These are phyloP conservation scores for Jaculus jaculus DNA, from an alignment of 2,113 vertebrate genomes.

Conservation along the genomic window DNA sequence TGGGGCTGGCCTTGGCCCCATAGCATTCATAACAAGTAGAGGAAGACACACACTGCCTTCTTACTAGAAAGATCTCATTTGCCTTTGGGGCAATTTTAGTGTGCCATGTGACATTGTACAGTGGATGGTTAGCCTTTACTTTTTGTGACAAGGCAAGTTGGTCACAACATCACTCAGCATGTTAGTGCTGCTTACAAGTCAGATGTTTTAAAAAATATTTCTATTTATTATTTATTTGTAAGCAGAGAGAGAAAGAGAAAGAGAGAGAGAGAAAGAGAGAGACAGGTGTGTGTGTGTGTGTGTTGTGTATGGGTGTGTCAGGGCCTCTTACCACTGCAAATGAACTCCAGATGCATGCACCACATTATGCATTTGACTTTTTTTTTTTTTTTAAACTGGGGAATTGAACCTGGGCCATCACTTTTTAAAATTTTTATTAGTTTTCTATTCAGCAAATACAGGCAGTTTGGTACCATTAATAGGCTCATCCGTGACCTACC, in stretches of 20 bases:
- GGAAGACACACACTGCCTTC: not conserved
- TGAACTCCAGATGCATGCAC: no score
- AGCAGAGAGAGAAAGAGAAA: not conserved
- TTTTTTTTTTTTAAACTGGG: no score
- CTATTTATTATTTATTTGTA: fast-evolving
- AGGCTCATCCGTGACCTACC: no score
- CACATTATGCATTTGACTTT: no score
- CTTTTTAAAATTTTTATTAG: no score
- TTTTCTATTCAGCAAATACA: no score
- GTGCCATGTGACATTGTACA: not conserved
- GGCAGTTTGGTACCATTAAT: no score
- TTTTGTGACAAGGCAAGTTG: not conserved
- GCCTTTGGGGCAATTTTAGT: not conserved
- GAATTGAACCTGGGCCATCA: no score
- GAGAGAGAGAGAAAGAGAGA: not conserved
- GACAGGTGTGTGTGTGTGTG: no score
- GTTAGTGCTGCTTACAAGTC: not conserved
- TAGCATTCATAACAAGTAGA: not conserved
- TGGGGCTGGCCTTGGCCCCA: not conserved
- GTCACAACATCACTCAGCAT: not conserved
- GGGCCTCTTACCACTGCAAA: no score
- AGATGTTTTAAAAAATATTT: not conserved
- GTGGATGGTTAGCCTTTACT: not conserved
- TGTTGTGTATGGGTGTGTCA: no score
- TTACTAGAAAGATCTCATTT: not conserved